A percentile compares a stretch with the other conserved stretches of the same genome.
phyloP scores from a whole-genome alignment of 1,140 invertebrate species.

The Drosophila varians region DNA sequence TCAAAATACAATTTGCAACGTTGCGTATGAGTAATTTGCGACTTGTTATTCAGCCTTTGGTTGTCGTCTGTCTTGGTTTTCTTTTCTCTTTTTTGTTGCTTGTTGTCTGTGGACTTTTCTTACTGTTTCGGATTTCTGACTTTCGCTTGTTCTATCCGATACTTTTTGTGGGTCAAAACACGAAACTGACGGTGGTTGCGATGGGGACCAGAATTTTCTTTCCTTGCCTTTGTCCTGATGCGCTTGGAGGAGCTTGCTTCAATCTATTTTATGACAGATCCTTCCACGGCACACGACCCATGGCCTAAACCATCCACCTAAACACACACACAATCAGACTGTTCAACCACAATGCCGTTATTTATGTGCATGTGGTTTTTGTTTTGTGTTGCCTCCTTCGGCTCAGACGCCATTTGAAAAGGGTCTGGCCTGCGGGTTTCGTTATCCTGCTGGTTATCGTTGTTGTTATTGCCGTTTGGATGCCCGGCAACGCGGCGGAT shows the following conservation, averaged over 20 bases:
- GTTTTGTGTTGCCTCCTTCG: conserved; percentile 53
- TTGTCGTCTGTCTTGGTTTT: background rate
- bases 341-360: conserved; percentile 66
- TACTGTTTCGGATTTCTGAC: conserved; percentile 1
- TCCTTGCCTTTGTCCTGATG: conserved; percentile 6
- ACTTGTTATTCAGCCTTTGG: conserved; percentile 12
- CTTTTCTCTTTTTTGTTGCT: conserved; percentile 1
- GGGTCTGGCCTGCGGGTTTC: conserved; percentile 44
- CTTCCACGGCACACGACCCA: background rate
- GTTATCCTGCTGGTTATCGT: conserved; percentile 31
- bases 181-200: conserved; percentile 49
- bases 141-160: conserved; percentile 33
- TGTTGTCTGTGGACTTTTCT: conserved; percentile 22
- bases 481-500: conserved; percentile 29
- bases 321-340: conserved; percentile 31
- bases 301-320: background rate
- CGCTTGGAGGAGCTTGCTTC: conserved; percentile 37
- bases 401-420: conserved; percentile 58
- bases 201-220: conserved; percentile 45
- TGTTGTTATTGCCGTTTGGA: conserved; percentile 36
- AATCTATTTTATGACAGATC: conserved; percentile 65
- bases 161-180: conserved; percentile 74
- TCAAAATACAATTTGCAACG: conserved; percentile 12
- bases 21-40: conserved; percentile 63
- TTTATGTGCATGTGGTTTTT: conserved; percentile 75